Evolutionary conservation across 1,140 invertebrate genomes (phyloP).

Genomic region (Cotesia chilonis): DNA sequence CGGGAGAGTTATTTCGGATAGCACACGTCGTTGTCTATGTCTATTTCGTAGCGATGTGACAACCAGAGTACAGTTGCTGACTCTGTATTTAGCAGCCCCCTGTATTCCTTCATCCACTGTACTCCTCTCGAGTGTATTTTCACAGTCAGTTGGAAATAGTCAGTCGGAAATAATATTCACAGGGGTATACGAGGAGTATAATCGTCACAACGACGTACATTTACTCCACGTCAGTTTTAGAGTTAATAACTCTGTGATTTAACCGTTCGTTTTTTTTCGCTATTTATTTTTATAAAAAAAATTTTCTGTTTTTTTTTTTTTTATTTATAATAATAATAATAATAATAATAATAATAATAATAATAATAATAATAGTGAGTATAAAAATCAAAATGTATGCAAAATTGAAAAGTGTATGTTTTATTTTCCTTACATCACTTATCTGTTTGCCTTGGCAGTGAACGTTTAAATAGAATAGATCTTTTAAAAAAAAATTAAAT

Average conservation of each 20-base stretch:
- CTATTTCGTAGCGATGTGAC: slow-evolving; percentile 36
- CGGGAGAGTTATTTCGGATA: slow-evolving; percentile 43
- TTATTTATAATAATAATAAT: too few relatives aligned
- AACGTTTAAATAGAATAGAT: not conserved
- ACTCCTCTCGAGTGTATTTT: slow-evolving; percentile 55
- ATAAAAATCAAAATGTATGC: too few relatives aligned
- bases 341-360: too few relatives aligned
- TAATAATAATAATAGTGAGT: too few relatives aligned
- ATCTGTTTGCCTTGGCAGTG: slow-evolving; percentile 5
- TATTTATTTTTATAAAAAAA: too few relatives aligned
- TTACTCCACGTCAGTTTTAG: not conserved
- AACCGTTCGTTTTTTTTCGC: too few relatives aligned
- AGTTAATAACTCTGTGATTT: too few relatives aligned
- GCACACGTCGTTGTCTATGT: slow-evolving; percentile 20
- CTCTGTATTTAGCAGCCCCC: slow-evolving; percentile 6
- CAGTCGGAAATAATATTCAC: slow-evolving; percentile 56
- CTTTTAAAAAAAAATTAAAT: too few relatives aligned
- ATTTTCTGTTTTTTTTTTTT: too few relatives aligned
- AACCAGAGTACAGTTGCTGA: slow-evolving; percentile 44
- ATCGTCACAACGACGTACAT: not conserved
- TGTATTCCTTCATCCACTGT: slow-evolving; percentile 22
- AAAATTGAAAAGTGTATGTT: slow-evolving; percentile 1
- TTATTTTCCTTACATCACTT: slow-evolving; percentile 3
- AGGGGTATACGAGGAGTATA: not conserved
- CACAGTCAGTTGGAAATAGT: slow-evolving; percentile 62